Conservation (phyloP, 1,140 invertebrate genomes). For the Drosophila nebulosa region DNA sequence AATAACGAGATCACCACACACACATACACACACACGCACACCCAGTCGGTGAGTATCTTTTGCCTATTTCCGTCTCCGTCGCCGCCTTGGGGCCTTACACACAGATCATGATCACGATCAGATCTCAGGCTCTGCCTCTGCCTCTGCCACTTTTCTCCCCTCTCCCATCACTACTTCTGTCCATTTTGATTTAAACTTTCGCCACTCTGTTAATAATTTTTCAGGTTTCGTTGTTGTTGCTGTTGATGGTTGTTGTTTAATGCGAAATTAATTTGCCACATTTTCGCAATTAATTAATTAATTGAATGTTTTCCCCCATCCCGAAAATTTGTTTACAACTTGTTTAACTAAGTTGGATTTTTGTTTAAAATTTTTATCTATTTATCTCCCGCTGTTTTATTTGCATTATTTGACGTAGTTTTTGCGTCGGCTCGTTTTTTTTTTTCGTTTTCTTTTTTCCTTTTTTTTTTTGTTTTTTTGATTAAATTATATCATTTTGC, state of each 20-base stretch:
- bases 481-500: not conserved
- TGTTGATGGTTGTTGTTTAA: constrained; percentile 39
- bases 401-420: constrained; percentile 74
- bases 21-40: constrained; percentile 12
- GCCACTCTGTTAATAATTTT: constrained; percentile 56
- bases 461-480: not conserved
- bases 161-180: not conserved
- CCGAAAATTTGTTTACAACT: constrained; percentile 60
- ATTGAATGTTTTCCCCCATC: constrained; percentile 50
- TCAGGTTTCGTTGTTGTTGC: constrained; percentile 7
- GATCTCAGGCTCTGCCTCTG: constrained; percentile 25
- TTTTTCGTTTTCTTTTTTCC: no score
- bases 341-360: constrained; percentile 19
- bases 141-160: no score
- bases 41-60: not conserved
- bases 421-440: constrained; percentile 9
- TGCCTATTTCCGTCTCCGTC: constrained; percentile 65
- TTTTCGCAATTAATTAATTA: constrained; percentile 74
- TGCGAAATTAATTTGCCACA: constrained; percentile 72
- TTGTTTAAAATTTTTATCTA: constrained; percentile 67
- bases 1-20: constrained; percentile 64
- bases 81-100: constrained; percentile 24
- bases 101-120: constrained; percentile 3
- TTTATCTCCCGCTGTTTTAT: constrained; percentile 76
- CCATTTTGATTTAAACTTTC: constrained; percentile 49